Base-by-base conservation (phyloP, 2,888 invertebrate species). In the Eledona agricola region DNA sequence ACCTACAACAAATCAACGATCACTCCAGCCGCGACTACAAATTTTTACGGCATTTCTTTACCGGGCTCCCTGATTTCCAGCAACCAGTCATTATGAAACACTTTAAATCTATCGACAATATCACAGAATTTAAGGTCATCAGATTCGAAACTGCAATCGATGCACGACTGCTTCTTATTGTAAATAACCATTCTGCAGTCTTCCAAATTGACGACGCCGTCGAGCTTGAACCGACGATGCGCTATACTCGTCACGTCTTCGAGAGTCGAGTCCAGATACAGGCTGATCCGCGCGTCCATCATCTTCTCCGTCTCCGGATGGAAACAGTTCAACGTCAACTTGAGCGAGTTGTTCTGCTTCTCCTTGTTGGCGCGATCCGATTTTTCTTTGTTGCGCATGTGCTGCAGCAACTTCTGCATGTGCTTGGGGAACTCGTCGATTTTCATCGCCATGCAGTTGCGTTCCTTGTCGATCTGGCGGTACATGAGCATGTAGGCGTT, bases 401-500 rank as follows among this genome's bases (percentile, higher is more conserved):
- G 81, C 31, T 82, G 77, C 62, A 89, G 75, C 38, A 90, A 74
- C 13, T 79, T 76, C 72, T 83, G 66, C 4, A 93, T 85, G 71
- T 92, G 90, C 22, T 80, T 78, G 0, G 93, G 93, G 65, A 93
- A 88, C 19, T 88, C 82, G n/a, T 83, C 81, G 0, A 79, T 77
- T 26, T 81, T 80, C 70, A 88, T 85, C 1, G 84, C 83, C n/a
- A 79, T 72, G 51, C 80, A 78, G 69, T 89, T 89, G 13, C 83
- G 76, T 31, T 79, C 78, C 31, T 79, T 76, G 73, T 88, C 86
- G 29, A 87, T 83, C 74, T 89, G 88, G 32, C 93, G 79, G 71
- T 93, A 94, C 89, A 93, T 91, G 47, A 94, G 79, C 93, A 93
- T 93, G 69, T 93, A 93, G 0, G 93, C 93, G 74, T 92, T 93